phyloP scores from a whole-genome alignment of 2,797 vertebrate genomes.

The Cynopterus sphinx region DNA sequence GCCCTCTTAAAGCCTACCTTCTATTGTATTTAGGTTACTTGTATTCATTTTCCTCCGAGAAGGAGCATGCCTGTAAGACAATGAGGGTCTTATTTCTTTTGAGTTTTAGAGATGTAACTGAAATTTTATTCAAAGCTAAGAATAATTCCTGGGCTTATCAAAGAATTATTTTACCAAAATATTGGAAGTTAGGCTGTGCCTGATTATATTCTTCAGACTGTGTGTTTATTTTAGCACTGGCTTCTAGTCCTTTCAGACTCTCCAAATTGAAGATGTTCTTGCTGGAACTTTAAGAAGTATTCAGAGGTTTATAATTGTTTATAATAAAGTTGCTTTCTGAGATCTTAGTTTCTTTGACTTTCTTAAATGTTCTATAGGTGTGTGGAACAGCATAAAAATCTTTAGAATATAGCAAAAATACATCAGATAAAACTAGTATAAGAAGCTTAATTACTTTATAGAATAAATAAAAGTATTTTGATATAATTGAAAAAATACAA shows the following conservation, averaged over 20 bases:
- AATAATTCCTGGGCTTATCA: background rate
- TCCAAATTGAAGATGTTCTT: background rate
- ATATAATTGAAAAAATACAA: background rate
- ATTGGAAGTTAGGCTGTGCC: background rate
- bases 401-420: background rate
- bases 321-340: background rate
- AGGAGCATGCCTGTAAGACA: background rate
- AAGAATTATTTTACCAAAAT: slow-evolving; percentile 25
- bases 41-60: background rate
- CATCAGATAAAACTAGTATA: background rate
- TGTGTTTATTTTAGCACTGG: slow-evolving; percentile 11
- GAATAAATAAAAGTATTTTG: slow-evolving; percentile 1
- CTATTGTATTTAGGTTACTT: background rate
- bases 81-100: background rate
- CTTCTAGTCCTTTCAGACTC: background rate
- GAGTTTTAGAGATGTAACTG: background rate
- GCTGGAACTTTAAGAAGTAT: background rate
- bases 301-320: background rate
- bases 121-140: slow-evolving; percentile 10
- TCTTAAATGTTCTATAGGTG: background rate
- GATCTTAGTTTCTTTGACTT: background rate
- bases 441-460: slow-evolving; percentile 9
- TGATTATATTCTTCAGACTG: background rate
- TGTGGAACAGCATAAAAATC: background rate
- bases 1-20: background rate